These are phyloP conservation scores for Sander vitreus DNA, from an alignment of 2,113 vertebrate genomes.

Conservation along the genomic window DNA sequence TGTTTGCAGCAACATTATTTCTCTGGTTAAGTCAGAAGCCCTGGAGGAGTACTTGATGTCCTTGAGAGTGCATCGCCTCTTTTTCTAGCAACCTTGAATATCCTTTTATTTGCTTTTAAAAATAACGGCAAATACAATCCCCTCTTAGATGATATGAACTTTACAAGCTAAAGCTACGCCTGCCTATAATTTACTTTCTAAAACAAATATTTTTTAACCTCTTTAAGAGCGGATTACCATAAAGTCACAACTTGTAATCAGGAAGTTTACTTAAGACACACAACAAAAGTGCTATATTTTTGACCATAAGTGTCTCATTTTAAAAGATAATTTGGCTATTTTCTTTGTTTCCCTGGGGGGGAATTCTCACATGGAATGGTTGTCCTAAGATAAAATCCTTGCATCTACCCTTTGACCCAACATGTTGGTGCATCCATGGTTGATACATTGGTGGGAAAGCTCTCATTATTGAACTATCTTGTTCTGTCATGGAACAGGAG, in stretches of 20 bases:
- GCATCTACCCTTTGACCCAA: conserved; percentile 58
- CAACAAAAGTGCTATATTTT: conserved; percentile 24
- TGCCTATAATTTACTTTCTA: conserved; percentile 27
- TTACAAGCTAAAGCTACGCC: background rate
- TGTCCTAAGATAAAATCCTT: conserved; percentile 43
- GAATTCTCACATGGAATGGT: conserved; percentile 11
- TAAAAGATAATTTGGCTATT: conserved; percentile 20
- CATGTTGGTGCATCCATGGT: conserved; percentile 19
- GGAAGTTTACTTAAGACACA: background rate
- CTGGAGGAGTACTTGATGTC: conserved; percentile 63
- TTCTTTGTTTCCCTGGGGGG: background rate
- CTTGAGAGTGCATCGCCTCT: conserved; percentile 51
- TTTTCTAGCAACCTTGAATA: conserved; percentile 27
- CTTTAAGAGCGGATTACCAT: conserved; percentile 18
- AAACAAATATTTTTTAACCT: conserved; percentile 24
- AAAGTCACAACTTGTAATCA: conserved; percentile 26
- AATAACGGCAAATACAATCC: conserved; percentile 44
- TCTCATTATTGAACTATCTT: conserved; percentile 48
- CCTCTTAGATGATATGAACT: conserved; percentile 34
- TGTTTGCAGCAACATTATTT: conserved; percentile 76
- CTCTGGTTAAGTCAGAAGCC: conserved; percentile 67
- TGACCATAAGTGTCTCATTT: conserved; percentile 21
- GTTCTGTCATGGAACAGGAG: conserved; percentile 35
- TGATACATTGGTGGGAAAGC: conserved; percentile 60
- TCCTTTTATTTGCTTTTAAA: conserved; percentile 39